Evolutionary conservation across 2,888 invertebrate species (phyloP), one percentile per base, ranked within the genome.

Genomic region (Apomyelois bistriatella): DNA sequence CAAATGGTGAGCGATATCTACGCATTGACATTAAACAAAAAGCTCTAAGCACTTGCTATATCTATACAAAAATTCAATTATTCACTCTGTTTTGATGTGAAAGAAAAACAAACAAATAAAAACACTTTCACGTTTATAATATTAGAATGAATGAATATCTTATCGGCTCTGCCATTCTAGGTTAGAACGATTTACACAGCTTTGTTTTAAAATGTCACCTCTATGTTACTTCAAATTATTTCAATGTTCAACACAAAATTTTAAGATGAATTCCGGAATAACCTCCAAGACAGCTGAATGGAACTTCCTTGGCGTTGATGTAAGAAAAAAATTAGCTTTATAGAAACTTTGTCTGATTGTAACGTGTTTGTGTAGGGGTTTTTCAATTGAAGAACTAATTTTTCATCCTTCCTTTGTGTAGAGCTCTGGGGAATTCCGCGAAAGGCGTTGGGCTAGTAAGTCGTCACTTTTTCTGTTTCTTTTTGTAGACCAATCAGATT

Each of bases 261-360:
- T 46, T 35, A 46, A 46, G 46, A 46, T 46, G 46, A 46, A 32
- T 46, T 7, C 46, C 10, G 13, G 35, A 46, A 46, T 46, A 46
- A 46, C 32, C 35, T 46, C 10, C 6, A 32, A 10, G 46, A 46
- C 46, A 46, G 32, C 15, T 46, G 46, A 46, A 46, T 35, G 32
- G 32, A 1, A 15, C 46, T 12, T 35, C 30, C 30, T 46, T 32
- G 46, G 46, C 46, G 32, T 46, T 46, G 46, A 32, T 46, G 46
- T 46, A 35, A 46, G 46, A 35, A 46, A 46, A 22, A 46, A 46
- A 46, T 32, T 46, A 10, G 46, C 32, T 35, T 46, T 16, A 32
- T 35, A 32, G 13, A 35, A 46, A 30, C 30, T 46, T 46, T 15
- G 15, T 16, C 46, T 32, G 30, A 46, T 46, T 46, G 46, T 46